These are phyloP conservation scores for Lasioglossum lativentre DNA, from an alignment of 2,888 invertebrate genomes.

Conservation along the genomic window DNA sequence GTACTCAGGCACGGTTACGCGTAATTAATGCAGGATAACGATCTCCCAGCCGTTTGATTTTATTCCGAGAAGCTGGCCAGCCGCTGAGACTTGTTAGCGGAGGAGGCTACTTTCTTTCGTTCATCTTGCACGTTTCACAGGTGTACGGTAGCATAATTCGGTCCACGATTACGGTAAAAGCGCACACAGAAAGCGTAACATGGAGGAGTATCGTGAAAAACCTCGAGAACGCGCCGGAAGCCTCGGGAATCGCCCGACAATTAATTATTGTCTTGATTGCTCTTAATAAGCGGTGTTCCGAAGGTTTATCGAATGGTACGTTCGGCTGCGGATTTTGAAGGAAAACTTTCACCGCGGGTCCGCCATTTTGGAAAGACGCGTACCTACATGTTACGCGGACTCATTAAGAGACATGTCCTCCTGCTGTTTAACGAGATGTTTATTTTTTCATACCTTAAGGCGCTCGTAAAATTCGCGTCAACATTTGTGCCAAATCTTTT, in stretches of 20 bases:
- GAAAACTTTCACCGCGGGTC: background rate
- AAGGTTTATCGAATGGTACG: background rate
- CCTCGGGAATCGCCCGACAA: background rate
- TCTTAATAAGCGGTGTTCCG: background rate
- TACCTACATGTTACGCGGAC: background rate
- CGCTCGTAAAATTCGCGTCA: background rate
- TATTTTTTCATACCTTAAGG: background rate
- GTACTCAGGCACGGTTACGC: background rate
- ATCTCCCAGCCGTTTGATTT: conserved; percentile 17
- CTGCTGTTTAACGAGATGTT: background rate
- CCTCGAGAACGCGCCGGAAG: background rate
- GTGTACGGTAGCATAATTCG: conserved; percentile 15
- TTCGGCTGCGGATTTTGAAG: background rate
- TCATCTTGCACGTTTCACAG: conserved; percentile 9
- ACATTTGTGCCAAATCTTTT: too few species aligned
- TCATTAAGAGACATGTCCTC: background rate
- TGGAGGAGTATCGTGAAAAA: background rate
- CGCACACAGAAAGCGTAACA: conserved; percentile 53
- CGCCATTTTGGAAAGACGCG: background rate
- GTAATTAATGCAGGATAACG: conserved; percentile 28
- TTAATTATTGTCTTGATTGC: background rate
- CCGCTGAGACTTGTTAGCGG: conserved; percentile 1
- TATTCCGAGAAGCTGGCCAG: background rate
- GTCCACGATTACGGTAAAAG: conserved; percentile 48
- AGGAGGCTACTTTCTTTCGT: conserved; percentile 51